These are phyloP conservation scores for Gymnopithys bicolor DNA, from an alignment of 2,797 vertebrate genomes.

Conservation along the genomic window DNA sequence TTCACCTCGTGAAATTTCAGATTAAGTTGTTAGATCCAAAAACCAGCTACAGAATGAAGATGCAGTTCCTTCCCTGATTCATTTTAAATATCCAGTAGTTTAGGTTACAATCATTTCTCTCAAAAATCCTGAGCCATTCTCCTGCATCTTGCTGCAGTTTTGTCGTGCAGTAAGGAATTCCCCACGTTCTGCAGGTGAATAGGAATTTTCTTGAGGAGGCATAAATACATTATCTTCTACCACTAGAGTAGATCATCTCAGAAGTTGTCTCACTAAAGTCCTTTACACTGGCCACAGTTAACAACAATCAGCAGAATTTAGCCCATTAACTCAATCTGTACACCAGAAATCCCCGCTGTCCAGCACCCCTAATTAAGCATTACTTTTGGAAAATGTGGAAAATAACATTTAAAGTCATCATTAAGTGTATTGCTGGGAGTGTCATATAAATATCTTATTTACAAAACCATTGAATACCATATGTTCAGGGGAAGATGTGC, in stretches of 20 bases:
- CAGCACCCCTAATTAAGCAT: not conserved
- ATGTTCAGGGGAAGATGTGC: not conserved
- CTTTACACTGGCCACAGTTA: not conserved
- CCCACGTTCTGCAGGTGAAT: not conserved
- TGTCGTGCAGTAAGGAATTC: not conserved
- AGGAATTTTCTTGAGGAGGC: not conserved
- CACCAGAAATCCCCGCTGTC: not conserved
- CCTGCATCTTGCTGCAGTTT: not conserved
- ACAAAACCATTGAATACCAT: not conserved
- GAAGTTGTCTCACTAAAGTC: not conserved
- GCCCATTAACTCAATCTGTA: not conserved
- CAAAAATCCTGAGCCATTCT: not conserved
- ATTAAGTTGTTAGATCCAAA: not conserved
- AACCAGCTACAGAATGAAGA: not conserved
- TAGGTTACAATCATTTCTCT: not conserved
- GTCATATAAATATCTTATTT: slow-evolving; percentile 56
- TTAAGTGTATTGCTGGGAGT: slow-evolving; percentile 27
- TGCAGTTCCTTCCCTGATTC: not conserved
- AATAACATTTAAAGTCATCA: slow-evolving; percentile 8
- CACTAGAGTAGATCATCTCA: not conserved
- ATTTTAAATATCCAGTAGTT: not conserved
- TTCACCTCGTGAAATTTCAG: not conserved
- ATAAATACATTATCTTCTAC: not conserved
- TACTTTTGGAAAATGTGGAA: not conserved
- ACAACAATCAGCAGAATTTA: slow-evolving; percentile 8